Conservation (phyloP, 2,113 vertebrate genomes). For the Ceyx cyanopectus region DNA sequence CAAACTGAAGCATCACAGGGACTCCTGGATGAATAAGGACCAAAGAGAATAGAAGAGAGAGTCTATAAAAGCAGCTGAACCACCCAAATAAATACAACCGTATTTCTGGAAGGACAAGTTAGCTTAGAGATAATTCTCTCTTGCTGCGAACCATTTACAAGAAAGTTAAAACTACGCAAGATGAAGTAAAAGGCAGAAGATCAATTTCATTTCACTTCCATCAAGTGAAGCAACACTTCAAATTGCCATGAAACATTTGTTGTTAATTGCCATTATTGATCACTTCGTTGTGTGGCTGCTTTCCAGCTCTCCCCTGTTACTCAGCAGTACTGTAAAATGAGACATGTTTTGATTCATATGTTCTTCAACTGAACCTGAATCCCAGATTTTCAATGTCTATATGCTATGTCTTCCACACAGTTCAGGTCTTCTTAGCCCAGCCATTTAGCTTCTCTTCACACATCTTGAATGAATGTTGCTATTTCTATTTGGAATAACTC, state of each 20-base stretch:
- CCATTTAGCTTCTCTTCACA: neutral
- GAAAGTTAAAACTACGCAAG: constrained; percentile 8
- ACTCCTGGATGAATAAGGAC: neutral
- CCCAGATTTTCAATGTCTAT: neutral
- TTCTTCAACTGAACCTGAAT: constrained; percentile 53
- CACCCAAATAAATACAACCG: constrained; percentile 4
- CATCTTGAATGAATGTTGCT: neutral
- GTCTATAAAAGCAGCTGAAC: neutral
- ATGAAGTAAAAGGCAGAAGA: constrained; percentile 48
- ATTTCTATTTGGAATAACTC: neutral
- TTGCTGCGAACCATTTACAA: constrained; percentile 6
- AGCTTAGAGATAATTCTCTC: neutral
- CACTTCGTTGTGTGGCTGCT: neutral
- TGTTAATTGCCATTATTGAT: constrained; percentile 70
- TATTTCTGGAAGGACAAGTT: neutral
- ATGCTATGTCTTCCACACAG: neutral
- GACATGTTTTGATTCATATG: constrained; percentile 24
- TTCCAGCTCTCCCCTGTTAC: neutral
- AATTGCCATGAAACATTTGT: constrained; percentile 45
- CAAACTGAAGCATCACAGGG: neutral
- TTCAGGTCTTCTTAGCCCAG: neutral
- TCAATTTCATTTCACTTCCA: constrained; percentile 61
- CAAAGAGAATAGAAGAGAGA: neutral
- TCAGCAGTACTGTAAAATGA: neutral
- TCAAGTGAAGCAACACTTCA: constrained; percentile 66